A percentile compares a stretch with the other conserved stretches of the same genome.
Evolutionary conservation across 1,140 invertebrate genomes (phyloP).

Genomic region (Drosophila truncata): DNA sequence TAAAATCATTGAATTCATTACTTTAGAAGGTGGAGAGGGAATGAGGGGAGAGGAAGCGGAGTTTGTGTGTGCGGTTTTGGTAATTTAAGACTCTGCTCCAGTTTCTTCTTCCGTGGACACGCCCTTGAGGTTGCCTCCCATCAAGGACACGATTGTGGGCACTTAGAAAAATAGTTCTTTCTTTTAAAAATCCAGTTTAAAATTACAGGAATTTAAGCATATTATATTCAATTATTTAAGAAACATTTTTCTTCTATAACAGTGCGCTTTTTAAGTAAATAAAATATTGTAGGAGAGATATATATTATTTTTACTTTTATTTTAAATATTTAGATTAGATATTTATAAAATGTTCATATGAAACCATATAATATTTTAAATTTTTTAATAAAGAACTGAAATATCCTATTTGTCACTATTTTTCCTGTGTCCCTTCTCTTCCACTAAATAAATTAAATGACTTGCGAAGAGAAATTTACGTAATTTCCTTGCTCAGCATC

Average conservation of each 20-base stretch:
- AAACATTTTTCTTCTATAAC: no score
- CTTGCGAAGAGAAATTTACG: conserved; percentile 69
- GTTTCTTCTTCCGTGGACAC: conserved; percentile 54
- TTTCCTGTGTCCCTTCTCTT: neutral
- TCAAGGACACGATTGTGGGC: conserved; percentile 49
- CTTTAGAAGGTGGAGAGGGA: conserved; percentile 13
- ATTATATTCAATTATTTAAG: no score
- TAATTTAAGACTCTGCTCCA: conserved; percentile 71
- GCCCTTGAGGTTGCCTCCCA: conserved; percentile 60
- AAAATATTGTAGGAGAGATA: neutral
- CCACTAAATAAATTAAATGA: conserved; percentile 67
- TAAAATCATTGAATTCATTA: conserved; percentile 82
- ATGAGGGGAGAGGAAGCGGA: neutral
- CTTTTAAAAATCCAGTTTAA: neutral
- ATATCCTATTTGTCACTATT: neutral
- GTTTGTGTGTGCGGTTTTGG: conserved; percentile 36
- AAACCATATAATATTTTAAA: no score
- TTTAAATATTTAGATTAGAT: no score
- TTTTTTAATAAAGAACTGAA: neutral
- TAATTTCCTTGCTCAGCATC: conserved; percentile 65
- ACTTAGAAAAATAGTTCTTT: neutral
- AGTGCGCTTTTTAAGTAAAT: fast-evolving
- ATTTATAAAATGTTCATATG: no score
- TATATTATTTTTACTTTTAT: neutral
- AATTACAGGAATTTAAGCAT: no score